These are phyloP conservation scores for Nomada ferruginata DNA, from an alignment of 2,888 invertebrate genomes.

Conservation along the genomic window DNA sequence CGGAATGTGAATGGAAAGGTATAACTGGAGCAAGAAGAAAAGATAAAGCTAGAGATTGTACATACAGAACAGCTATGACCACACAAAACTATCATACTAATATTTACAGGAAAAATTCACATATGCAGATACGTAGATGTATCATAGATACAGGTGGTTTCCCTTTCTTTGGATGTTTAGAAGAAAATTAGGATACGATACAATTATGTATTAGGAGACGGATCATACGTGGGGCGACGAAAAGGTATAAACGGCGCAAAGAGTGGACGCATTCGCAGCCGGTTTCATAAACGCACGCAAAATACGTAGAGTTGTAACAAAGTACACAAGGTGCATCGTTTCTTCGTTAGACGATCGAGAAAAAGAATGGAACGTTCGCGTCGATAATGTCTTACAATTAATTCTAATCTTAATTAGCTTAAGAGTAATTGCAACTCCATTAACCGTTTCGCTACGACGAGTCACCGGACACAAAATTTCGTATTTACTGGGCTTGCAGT, in stretches of 20 bases:
- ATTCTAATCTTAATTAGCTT: constrained; percentile 54
- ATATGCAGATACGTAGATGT: constrained; percentile 18
- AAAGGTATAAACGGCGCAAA: constrained; percentile 62
- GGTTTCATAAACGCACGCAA: constrained; percentile 68
- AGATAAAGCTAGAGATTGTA: constrained; percentile 26
- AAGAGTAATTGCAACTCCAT: constrained; percentile 40
- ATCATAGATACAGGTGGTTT: constrained; percentile 24
- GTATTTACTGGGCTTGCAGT: too few species aligned
- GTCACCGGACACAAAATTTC: too few species aligned
- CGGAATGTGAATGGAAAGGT: not conserved
- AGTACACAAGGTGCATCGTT: constrained; percentile 29
- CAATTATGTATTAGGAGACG: constrained; percentile 23
- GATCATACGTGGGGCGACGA: constrained; percentile 49
- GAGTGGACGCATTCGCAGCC: constrained; percentile 63
- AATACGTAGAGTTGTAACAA: constrained; percentile 44
- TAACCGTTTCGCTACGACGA: not conserved
- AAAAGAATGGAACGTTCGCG: constrained; percentile 15
- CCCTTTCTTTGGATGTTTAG: constrained; percentile 22
- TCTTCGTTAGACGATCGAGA: not conserved
- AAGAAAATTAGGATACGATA: constrained; percentile 23
- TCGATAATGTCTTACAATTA: constrained; percentile 49
- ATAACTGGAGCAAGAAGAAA: constrained; percentile 9
- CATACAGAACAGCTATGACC: constrained; percentile 41
- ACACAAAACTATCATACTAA: constrained; percentile 54
- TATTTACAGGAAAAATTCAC: constrained; percentile 60